phyloP scores from a whole-genome alignment of 2,797 vertebrate genomes.

The Rhynchonycteris naso region DNA sequence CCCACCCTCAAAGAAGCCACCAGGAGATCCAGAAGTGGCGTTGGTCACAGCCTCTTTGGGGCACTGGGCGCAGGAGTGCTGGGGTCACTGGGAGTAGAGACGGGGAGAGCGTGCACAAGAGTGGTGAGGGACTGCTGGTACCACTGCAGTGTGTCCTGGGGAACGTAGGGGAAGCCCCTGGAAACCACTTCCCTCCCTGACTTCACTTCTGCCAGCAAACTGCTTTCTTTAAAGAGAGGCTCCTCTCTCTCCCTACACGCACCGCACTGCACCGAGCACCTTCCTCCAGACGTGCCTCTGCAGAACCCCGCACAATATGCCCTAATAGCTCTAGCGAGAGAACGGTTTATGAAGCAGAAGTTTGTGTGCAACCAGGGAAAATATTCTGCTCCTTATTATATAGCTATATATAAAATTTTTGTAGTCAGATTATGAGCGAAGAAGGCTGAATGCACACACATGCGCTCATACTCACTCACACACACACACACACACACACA shows the following conservation, averaged over 20 bases:
- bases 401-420: constrained; percentile 58
- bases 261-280: background rate
- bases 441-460: constrained; percentile 26
- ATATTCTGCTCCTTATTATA: constrained; percentile 60
- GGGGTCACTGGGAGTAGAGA: rapidly evolving
- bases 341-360: constrained; percentile 71
- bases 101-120: rapidly evolving
- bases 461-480: constrained; percentile 4
- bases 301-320: constrained; percentile 66
- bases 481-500: constrained; percentile 42
- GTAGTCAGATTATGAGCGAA: constrained; percentile 51
- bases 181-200: background rate
- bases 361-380: constrained; percentile 72
- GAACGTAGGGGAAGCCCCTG: background rate
- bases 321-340: constrained; percentile 76
- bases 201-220: background rate
- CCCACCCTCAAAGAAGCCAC: background rate
- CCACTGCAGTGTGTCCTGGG: background rate
- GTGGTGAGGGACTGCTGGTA: background rate
- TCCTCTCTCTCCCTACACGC: background rate
- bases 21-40: background rate
- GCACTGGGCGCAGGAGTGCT: background rate
- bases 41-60: background rate
- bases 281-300: constrained; percentile 39
- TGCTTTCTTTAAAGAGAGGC: background rate